Percentiles rank a stretch among this genome's conserved stretches.
phyloP scores from a whole-genome alignment of 1,140 invertebrate species.

The Lucilia sericata region DNA sequence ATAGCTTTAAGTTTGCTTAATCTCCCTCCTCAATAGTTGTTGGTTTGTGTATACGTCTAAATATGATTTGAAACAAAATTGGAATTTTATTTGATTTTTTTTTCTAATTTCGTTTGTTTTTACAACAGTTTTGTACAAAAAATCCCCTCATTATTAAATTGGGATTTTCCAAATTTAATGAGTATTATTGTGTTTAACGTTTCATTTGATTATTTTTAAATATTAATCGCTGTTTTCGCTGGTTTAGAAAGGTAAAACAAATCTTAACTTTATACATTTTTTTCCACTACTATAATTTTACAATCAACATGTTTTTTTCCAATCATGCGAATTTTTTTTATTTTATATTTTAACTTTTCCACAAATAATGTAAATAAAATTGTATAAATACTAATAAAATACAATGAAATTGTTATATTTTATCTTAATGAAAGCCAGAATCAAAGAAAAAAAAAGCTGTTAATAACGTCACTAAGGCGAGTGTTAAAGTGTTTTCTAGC shows the following conservation, averaged over 20 bases:
- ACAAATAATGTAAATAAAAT: neutral
- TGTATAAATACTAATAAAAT: neutral
- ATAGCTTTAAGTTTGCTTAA: too few species aligned
- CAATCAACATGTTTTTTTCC: neutral
- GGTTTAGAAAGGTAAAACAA: neutral
- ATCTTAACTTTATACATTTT: too few species aligned
- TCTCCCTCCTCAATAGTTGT: neutral
- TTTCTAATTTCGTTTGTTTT: neutral
- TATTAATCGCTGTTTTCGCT: neutral
- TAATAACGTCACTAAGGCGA: neutral
- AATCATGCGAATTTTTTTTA: slow-evolving; percentile 4
- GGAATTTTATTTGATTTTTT: slow-evolving; percentile 13
- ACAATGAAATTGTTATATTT: neutral
- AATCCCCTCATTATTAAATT: slow-evolving; percentile 37
- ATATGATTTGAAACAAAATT: neutral
- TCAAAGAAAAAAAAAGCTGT: neutral
- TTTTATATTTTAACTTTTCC: neutral
- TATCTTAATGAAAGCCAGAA: neutral
- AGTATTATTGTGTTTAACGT: neutral
- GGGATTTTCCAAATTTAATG: slow-evolving; percentile 41
- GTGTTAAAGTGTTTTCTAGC: neutral
- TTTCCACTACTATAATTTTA: neutral
- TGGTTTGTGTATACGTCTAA: neutral
- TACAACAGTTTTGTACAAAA: slow-evolving; percentile 1
- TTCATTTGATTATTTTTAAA: neutral